Conservation (phyloP, 1,140 invertebrate genomes). For the Laupala kohalensis region DNA sequence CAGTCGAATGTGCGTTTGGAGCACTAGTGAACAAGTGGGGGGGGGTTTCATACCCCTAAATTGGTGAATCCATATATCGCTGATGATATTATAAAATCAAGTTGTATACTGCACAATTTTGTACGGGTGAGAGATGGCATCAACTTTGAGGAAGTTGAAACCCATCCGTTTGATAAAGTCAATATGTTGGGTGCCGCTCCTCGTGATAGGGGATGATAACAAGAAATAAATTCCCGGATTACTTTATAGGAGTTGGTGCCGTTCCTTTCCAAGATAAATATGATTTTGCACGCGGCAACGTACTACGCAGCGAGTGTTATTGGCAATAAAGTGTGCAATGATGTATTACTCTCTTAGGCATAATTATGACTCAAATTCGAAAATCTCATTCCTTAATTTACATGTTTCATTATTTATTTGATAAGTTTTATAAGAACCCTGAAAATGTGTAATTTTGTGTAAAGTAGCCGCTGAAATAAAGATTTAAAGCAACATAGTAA, state of each 20-base stretch:
- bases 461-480: no score
- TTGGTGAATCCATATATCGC: slow-evolving; percentile 17
- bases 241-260: neutral
- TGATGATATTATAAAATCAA: slow-evolving; percentile 20
- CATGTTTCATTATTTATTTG: no score
- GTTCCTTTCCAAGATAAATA: neutral
- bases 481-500: no score
- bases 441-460: no score
- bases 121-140: slow-evolving; percentile 10
- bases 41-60: slow-evolving; percentile 21
- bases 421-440: no score
- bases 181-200: neutral
- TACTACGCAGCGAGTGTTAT: no score
- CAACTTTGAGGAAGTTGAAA: neutral
- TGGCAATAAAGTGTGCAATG: no score
- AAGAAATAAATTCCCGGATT: neutral
- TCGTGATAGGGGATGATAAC: neutral
- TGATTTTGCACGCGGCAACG: no score
- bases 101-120: slow-evolving; percentile 22
- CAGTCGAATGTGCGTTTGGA: slow-evolving; percentile 23
- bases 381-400: no score
- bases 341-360: no score
- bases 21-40: slow-evolving; percentile 24
- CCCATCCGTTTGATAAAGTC: neutral
- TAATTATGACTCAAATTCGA: no score